Base-by-base conservation (phyloP, 2,888 invertebrate genomes). In the Lasioglossum figueresi region DNA sequence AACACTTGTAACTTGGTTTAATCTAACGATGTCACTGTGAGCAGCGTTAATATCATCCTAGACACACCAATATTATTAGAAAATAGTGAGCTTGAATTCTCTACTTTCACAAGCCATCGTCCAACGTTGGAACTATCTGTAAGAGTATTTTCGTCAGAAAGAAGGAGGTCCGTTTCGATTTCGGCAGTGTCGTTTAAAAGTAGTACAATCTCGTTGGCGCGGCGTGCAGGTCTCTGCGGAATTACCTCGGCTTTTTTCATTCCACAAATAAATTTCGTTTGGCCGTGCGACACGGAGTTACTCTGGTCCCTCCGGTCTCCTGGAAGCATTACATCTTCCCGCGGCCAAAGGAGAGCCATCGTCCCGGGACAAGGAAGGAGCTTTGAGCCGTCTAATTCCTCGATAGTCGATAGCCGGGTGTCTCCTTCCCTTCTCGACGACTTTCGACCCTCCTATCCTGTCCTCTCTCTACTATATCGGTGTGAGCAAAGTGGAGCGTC, bases 301-400 rank as follows among this genome's bases (percentile, higher is more conserved):
- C 56, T 23, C 74, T 27, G 40, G 74, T 88, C 80, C 79, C 87
- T 48, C 59, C 45, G 77, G 87, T 76, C 88, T 82, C 74, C 72
- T 74, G 76, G 78, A 82, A 72, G 74, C 27, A 76, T 87, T 85
- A 85, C 76, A 73, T 82, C 81, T 85, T 70, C 71, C 78, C 81
- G 66, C 79, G 70, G 79, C 19, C 76, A 75, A 72, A 84, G 75
- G 71, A 72, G 77, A 68, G 73, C 77, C 80, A 63, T 76, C 84
- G 86, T 83, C 70, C 63, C 80, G 52, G 73, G 81, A 76, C 77
- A 83, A 72, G 74, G 76, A 63, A 73, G 73, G 79, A 87, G 90
- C 83, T 90, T 87, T 82, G 81, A 79, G 45, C 85, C 82, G 79
- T 83, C 89, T 90, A 90, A 89, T 89, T 89, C 80, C 84, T 84